Base-by-base conservation (phyloP, 2,797 vertebrate genomes). In the Pseudocheirus occidentalis region DNA sequence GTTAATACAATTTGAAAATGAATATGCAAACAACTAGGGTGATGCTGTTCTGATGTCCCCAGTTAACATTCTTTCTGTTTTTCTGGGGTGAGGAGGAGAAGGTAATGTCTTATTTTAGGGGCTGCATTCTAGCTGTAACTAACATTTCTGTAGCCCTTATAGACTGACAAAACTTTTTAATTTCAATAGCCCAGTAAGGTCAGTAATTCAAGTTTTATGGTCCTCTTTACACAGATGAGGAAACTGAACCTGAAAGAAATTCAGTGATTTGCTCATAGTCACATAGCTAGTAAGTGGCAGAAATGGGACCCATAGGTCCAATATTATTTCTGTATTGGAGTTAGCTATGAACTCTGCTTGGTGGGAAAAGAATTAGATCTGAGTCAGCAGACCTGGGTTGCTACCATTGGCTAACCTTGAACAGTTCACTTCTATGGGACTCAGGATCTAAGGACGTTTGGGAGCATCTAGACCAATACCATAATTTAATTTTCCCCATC, bases 1-100 rank as follows among this genome's bases (percentile, higher is more conserved):
- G 55, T 96, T 96, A 92, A 90, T 90, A 54, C 59, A 92, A 92
- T 97, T 96, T 94, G 96, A 97, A 97, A 97, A 96, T 90, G 96
- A 97, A 92, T 55, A 93, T 94, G 66, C 16, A 56, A 56, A 87
- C 95, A 96, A 96, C 93, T 95, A 94, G 93, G 62, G 56, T 96
- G 95, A 95, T 95, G 92, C 92, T 91, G 89, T 93, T 95, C 96
- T 95, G 91, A 96, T 90, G 95, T 97, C 95, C 97, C 40, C 93
- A 59, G 59, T 89, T 96, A 95, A 96, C 66, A 93, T 94, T 95
- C 55, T 95, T 91, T 96, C 94, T 90, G 13, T 90, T 73, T 21
- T 73, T 40, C 16, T 40, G n/a, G n/a, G 18, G 16, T 73, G 28
- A 73, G 14, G 31, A 66, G 59, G 62, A 66, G 31, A 66, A 66